Evolutionary conservation across 2,888 invertebrate species (phyloP), one percentile per base, ranked within the genome.

Genomic region (Cataglyphis altisquamis): DNA sequence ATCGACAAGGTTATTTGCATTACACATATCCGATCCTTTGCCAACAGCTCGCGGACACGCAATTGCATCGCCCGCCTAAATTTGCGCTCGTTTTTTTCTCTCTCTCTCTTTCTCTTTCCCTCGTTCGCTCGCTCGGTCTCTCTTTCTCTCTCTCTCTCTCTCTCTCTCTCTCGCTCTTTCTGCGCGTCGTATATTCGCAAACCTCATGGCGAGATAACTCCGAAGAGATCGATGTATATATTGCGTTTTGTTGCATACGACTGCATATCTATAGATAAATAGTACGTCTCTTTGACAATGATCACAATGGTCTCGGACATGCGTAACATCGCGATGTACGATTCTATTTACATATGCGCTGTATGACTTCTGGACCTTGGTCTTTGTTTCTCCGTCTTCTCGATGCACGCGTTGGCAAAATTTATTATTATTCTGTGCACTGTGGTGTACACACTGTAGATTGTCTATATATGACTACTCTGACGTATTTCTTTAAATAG

Each of bases 1-100:
- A 91, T 92, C 90, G 86, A 85, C 93, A 93, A 93, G 93, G 93
- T 93, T 93, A 93, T 91, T 93, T 88, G 91, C 89, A 90, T 85
- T 89, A 84, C 85, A 85, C 84, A 15, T 3, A n/a, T 29, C 45
- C 36, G 85, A 41, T n/a, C n/a, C 83, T 85, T 72, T 88, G 88
- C 85, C 89, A 91, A 87, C 84, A 72, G 84, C 75, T 74, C 73
- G 41, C 66, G n/a, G n/a, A 75, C 36, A 63, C 32, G 74, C 29
- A 63, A 15, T n/a, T 45, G 73, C 62, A 18, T 48, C 15, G 9
- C 36, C 52, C 36, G 52, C n/a, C 70, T 67, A 68, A 55, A 67
- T 55, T 67, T n/a, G 48, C n/a, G 48, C 48, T 52, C n/a, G 8
- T 52, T 52, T 6, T 8, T 48, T 15, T 45, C 3, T 45, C 12